These are phyloP conservation scores for Notiomystis cincta DNA, from an alignment of 2,113 vertebrate genomes.

Conservation along the genomic window DNA sequence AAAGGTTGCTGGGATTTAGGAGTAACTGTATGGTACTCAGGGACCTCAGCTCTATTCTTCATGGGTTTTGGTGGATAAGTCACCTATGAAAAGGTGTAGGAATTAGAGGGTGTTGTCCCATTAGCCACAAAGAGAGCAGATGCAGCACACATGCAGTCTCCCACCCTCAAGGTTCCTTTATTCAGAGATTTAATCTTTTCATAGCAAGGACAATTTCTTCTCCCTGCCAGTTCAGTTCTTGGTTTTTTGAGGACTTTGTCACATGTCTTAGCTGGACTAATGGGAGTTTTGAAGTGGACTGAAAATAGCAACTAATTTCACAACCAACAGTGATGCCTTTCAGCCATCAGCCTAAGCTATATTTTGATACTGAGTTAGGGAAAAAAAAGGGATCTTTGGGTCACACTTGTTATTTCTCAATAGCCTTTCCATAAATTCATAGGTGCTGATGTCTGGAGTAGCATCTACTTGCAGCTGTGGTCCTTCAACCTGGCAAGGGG, in stretches of 20 bases:
- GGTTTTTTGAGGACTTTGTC: neutral
- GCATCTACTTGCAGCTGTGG: neutral
- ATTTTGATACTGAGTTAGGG: neutral
- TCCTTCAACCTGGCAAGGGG: neutral
- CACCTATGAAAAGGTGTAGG: neutral
- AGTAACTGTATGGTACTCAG: neutral
- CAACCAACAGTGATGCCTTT: neutral
- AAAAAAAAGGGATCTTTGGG: neutral
- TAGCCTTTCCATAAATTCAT: neutral
- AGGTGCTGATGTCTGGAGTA: neutral
- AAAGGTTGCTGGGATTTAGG: neutral
- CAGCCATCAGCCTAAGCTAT: neutral
- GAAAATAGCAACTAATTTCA: constrained; percentile 6
- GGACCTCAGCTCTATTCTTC: neutral
- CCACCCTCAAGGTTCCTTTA: neutral
- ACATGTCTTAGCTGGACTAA: neutral
- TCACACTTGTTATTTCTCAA: neutral
- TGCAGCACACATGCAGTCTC: neutral
- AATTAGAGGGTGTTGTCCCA: neutral
- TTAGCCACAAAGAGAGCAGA: neutral
- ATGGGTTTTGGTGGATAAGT: neutral
- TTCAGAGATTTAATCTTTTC: neutral
- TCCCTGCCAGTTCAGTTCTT: neutral
- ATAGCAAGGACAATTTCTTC: neutral
- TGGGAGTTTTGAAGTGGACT: neutral